Conservation (phyloP, 2,888 invertebrate genomes). For the Pollenia griseotomentosa region DNA sequence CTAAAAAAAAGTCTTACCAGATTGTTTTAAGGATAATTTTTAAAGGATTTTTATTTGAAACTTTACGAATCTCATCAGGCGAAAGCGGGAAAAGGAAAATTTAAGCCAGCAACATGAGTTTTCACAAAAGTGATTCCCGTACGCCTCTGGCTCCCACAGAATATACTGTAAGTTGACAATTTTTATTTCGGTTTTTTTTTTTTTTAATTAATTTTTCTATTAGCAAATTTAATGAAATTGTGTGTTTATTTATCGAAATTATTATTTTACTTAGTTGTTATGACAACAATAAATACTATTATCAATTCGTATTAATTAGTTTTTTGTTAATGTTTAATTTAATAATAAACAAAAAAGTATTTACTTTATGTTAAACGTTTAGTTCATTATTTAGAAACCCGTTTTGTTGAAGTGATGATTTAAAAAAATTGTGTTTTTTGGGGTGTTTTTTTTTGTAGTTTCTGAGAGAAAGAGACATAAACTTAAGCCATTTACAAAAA, state of each 20-base stretch:
- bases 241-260: slow-evolving; percentile 21
- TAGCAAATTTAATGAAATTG: not conserved
- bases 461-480: slow-evolving; percentile 23
- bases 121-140: slow-evolving; percentile 83
- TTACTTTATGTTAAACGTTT: slow-evolving; percentile 6
- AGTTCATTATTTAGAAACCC: not conserved
- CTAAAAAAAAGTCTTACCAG: slow-evolving; percentile 33
- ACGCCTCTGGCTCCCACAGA: slow-evolving; percentile 83
- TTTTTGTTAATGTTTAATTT: slow-evolving; percentile 37
- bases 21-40: slow-evolving; percentile 15
- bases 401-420: not conserved
- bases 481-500: not conserved
- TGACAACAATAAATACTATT: slow-evolving; percentile 40
- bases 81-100: slow-evolving; percentile 2
- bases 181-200: not conserved
- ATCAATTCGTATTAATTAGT: slow-evolving; percentile 44
- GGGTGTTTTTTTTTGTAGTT: slow-evolving; percentile 7
- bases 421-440: slow-evolving; percentile 17
- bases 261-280: slow-evolving; percentile 42
- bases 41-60: not conserved
- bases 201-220: not conserved
- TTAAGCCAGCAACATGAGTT: slow-evolving; percentile 80
- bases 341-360: slow-evolving; percentile 23
- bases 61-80: slow-evolving; percentile 31
- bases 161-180: slow-evolving; percentile 82